Evolutionary conservation across 64 coral and sea anemone species (phyloP), one percentile per base, ranked within the genome.

Genomic region (Montipora cactus): DNA sequence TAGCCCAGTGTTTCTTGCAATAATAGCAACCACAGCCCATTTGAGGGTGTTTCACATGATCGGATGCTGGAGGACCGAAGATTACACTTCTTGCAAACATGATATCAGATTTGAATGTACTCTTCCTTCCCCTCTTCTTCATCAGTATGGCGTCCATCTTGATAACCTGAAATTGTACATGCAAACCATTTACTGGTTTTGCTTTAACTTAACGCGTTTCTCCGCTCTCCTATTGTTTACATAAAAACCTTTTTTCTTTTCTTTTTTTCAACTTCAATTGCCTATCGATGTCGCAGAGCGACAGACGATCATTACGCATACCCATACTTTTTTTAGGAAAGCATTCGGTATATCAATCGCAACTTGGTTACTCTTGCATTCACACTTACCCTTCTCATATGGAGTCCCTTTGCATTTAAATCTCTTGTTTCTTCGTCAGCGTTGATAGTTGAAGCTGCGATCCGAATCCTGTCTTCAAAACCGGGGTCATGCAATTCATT

Each of bases 71-170:
- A 3, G 13, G 81, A 11, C 81, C 81, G 45, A 25, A 84, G 16
- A 84, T 67, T 48, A 84, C 81, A 20, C 48, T 84, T 18, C 61
- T 67, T 5, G 14, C 59, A 47, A 84, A 68, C 81, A 67, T 5
- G 45, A 84, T 47, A 44, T 84, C 81, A 1, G 67, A 18, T 84
- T 14, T 2, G 67, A 84, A 84, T 44, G 81, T 20, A n/a, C 14
- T 46, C 44, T 46, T 84, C 28, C 16, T 6, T 5, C 37, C 16
- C 3, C 46, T 48, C 2, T 3, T 12, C 46, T 67, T 19, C 12
- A 84, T 16, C 59, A 20, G 5, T 3, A 5, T 12, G 6, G 59
- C 25, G 22, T 84, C 81, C 25, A 48, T 48, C 28, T 8, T 19
- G 10, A 84, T 84, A 9, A 84, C 37, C 81, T 84, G 61, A 81